phyloP scores from a whole-genome alignment of 2,888 invertebrate species.

The Drosophila mulleri region DNA sequence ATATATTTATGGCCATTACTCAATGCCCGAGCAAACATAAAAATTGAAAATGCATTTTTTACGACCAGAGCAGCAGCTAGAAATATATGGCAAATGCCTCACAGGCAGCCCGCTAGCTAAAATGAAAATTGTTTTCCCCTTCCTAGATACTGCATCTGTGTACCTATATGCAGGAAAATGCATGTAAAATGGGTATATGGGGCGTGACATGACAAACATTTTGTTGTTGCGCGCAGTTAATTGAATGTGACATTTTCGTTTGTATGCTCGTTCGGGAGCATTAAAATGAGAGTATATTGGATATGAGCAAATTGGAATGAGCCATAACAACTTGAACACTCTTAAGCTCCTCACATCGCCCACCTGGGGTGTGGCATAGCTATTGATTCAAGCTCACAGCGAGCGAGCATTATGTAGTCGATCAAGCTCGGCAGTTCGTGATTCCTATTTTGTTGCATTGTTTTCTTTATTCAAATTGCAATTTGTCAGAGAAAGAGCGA shows the following conservation, averaged over 20 bases:
- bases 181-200: conserved; percentile 20
- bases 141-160: conserved; percentile 14
- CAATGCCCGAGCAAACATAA: conserved; percentile 63
- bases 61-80: conserved; percentile 40
- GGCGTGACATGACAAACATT: conserved; percentile 64
- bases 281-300: neutral
- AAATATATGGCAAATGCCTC: conserved; percentile 36
- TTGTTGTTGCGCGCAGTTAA: conserved; percentile 39
- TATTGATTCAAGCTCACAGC: neutral
- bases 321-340: neutral
- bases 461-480: conserved; percentile 23
- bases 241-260: conserved; percentile 44
- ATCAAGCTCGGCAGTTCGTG: neutral
- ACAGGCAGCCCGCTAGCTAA: conserved; percentile 21
- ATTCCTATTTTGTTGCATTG: neutral
- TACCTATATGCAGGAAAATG: neutral
- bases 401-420: neutral
- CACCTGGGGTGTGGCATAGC: neutral
- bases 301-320: neutral
- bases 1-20: conserved; percentile 69
- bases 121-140: conserved; percentile 48
- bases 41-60: conserved; percentile 70
- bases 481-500: conserved; percentile 1
- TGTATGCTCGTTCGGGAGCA: neutral
- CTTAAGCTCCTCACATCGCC: neutral